A percentile compares a stretch with the other conserved stretches of the same genome.
Conservation (phyloP, 2,113 vertebrate species). For the Embiotoca jacksoni region DNA sequence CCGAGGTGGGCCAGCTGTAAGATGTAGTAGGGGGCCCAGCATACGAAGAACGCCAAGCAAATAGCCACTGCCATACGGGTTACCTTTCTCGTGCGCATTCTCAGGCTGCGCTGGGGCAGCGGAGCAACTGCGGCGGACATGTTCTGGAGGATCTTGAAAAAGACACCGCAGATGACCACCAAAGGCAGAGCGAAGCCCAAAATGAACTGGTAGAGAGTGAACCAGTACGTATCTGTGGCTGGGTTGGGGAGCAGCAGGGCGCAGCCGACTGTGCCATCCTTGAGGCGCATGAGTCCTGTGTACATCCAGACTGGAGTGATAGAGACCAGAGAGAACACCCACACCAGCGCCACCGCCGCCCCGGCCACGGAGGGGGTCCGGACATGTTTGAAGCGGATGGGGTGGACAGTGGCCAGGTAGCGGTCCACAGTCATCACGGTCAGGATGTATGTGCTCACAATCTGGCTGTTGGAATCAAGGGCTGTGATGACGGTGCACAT, state of each 20-base stretch:
- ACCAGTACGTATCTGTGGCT: conserved; percentile 85
- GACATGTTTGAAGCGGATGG: conserved; percentile 83
- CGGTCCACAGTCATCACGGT: conserved; percentile 87
- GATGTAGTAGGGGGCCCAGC: conserved; percentile 85
- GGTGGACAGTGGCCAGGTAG: conserved; percentile 87
- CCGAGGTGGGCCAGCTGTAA: conserved; percentile 77
- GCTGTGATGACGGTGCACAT: conserved; percentile 87
- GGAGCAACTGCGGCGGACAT: conserved; percentile 86
- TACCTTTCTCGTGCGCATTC: conserved; percentile 82
- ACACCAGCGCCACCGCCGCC: conserved; percentile 82
- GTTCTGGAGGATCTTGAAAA: conserved; percentile 87
- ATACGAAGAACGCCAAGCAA: conserved; percentile 86
- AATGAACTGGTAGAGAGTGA: conserved; percentile 83
- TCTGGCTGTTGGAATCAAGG: conserved; percentile 88
- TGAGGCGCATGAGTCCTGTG: conserved; percentile 84
- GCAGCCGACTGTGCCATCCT: conserved; percentile 81
- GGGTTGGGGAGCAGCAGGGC: conserved; percentile 87
- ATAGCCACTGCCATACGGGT: conserved; percentile 88
- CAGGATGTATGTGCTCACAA: conserved; percentile 88
- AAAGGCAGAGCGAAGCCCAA: conserved; percentile 82
- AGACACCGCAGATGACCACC: conserved; percentile 84
- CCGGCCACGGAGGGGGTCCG: conserved; percentile 80
- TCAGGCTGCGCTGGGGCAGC: conserved; percentile 82
- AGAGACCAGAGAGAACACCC: conserved; percentile 86
- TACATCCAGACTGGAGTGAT: conserved; percentile 88